Conservation (phyloP, 2,113 vertebrate species). For the Zapus hudsonius region DNA sequence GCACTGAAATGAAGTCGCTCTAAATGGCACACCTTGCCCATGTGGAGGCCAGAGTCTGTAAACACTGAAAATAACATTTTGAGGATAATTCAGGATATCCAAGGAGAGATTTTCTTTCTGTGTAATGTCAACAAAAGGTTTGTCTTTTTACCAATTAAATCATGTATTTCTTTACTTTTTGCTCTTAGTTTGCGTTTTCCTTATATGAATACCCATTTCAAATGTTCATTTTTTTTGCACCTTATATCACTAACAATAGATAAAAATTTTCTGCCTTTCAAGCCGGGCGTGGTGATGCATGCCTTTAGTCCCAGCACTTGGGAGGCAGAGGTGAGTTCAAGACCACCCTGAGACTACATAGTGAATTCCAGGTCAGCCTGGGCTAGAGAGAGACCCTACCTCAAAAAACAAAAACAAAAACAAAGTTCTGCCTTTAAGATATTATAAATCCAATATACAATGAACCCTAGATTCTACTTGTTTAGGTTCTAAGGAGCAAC, state of each 20-base stretch:
- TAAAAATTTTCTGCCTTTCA: conserved; percentile 41
- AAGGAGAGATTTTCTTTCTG: conserved; percentile 25
- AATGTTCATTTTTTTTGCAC: conserved; percentile 35
- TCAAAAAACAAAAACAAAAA: too few relatives aligned
- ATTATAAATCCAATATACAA: conserved; percentile 9
- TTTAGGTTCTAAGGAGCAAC: conserved; percentile 34
- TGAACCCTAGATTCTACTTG: not conserved
- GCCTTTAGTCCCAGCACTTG: too few relatives aligned
- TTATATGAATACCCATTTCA: conserved; percentile 47
- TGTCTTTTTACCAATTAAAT: conserved; percentile 31
- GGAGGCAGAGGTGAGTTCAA: too few relatives aligned
- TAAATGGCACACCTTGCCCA: not conserved
- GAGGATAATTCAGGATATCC: not conserved
- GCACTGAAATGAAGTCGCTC: not conserved
- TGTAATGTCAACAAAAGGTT: not conserved
- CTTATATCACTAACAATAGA: not conserved
- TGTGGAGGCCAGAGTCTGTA: not conserved
- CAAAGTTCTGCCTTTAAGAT: conserved; percentile 43
- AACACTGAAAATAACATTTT: conserved; percentile 37
- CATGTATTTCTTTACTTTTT: not conserved
- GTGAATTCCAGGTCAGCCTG: too few relatives aligned
- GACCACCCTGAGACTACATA: too few relatives aligned
- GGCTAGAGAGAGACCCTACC: too few relatives aligned
- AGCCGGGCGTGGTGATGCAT: too few relatives aligned
- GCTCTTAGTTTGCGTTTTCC: conserved; percentile 37